A percentile compares a stretch with the other conserved stretches of the same genome.
phyloP scores from a whole-genome alignment of 1,140 invertebrate genomes.

The Alviniconcha marisindica region DNA sequence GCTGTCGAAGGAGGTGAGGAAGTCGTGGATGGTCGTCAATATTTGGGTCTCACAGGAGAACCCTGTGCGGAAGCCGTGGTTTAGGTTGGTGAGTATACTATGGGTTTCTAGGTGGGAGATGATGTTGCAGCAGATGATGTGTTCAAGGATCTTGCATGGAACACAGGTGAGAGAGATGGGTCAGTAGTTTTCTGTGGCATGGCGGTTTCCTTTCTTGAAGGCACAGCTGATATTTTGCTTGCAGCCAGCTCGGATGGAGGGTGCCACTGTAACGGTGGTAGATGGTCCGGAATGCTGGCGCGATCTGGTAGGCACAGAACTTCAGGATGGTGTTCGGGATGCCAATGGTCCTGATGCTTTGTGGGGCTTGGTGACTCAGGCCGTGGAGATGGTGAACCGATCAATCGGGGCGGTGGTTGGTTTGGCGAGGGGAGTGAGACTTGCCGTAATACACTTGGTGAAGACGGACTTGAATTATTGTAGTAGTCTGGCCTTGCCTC shows the following conservation, averaged over 20 bases:
- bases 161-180: conserved; percentile 41
- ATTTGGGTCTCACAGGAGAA: conserved; percentile 48
- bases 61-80: conserved; percentile 49
- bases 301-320: not conserved
- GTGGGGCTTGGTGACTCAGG: conserved; percentile 1
- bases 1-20: conserved; percentile 29
- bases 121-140: conserved; percentile 43
- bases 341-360: not conserved
- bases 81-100: conserved; percentile 40
- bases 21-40: conserved; percentile 40
- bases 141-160: conserved; percentile 34
- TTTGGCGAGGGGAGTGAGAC: not conserved
- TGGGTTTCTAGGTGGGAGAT: conserved; percentile 44
- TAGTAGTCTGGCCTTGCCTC: too few species aligned
- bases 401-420: not conserved
- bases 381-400: not conserved
- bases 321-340: conserved; percentile 13
- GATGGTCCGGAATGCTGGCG: not conserved
- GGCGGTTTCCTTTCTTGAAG: conserved; percentile 41
- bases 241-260: conserved; percentile 32
- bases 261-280: not conserved
- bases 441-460: not conserved
- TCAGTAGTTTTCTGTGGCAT: conserved; percentile 35
- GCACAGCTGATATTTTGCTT: conserved; percentile 36
- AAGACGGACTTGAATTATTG: conserved; percentile 46